Base-by-base conservation (phyloP, 1,140 invertebrate genomes). In the Trichonephila clavata region DNA sequence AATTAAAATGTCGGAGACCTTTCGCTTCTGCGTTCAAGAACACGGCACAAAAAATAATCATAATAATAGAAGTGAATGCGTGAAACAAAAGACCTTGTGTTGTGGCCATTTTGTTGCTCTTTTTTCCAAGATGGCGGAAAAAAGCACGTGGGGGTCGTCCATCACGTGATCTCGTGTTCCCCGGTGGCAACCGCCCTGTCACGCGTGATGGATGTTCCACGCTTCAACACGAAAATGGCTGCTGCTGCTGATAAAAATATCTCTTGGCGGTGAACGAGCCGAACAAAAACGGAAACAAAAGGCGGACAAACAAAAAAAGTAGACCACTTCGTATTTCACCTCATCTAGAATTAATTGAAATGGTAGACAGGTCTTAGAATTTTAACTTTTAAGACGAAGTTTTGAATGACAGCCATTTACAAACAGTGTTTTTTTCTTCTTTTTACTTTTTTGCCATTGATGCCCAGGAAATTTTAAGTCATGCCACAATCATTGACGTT, bases 191-290 rank as follows among this genome's bases (percentile, higher is more conserved):
- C 68, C 77, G n/a, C 77, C 89, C 63, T 90, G 89, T 90, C 89
- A 90, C n/a, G 77, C 57, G 68, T 90, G 89, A 90, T 90, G 89
- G 89, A 90, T 90, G 89, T 83, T 90, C 43, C 59, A 90, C 89
- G 89, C 89, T 90, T 81, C 89, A 90, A 90, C 89, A 90, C 89
- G 89, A 90, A 90, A 90, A 90, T 90, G 89, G 88, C 88, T 77
- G 65, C 88, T n/a, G 86, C 86, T 39, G 86, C 32, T 57, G 89
- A 90, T 90, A 90, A 80, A 90, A 90, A 90, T 90, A 90, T 43
- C 89, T 59, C 39, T 43, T 50, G 57, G 27, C 77, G 43, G 60
- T n/a, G 65, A 81, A 81, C 24, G 0, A 65, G 86, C 50, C 32
- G 50, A 65, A 13, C 43, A 43, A 80, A 81, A 90, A 81, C 87